A percentile compares a stretch with the other conserved stretches of the same genome.
Evolutionary conservation across 23 tunicate species (phyloP).

Genomic region (Botrylloides violaceus): DNA sequence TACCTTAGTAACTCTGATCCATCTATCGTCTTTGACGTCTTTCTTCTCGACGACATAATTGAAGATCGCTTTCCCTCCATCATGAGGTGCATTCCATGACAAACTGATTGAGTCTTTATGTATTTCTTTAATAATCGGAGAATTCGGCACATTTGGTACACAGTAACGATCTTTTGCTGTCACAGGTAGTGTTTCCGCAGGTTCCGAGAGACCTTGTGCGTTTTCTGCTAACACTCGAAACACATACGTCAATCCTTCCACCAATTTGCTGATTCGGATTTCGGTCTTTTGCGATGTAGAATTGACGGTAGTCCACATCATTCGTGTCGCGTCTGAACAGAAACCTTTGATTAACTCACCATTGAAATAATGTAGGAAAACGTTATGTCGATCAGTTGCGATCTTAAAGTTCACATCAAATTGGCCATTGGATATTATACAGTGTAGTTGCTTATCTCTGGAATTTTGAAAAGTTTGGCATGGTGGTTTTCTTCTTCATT

Average conservation of each 20-base stretch:
- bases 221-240: slow-evolving; percentile 97
- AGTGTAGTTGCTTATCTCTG: too few relatives aligned
- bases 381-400: too few relatives aligned
- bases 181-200: slow-evolving; percentile 63
- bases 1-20: slow-evolving; percentile 81
- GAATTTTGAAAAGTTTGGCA: too few relatives aligned
- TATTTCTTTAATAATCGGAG: slow-evolving; percentile 66
- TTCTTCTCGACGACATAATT: slow-evolving; percentile 92
- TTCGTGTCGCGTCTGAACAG: slow-evolving; percentile 31
- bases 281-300: slow-evolving; percentile 73
- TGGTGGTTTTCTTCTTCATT: too few relatives aligned
- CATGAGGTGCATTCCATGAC: slow-evolving; percentile 78
- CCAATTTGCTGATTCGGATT: slow-evolving; percentile 61
- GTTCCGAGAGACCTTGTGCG: slow-evolving; percentile 80
- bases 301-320: slow-evolving; percentile 93
- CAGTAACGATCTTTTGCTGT: slow-evolving; percentile 77
- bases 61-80: slow-evolving; percentile 88
- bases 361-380: too few relatives aligned
- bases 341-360: too few relatives aligned
- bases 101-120: slow-evolving; percentile 72
- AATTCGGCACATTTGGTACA: slow-evolving; percentile 83
- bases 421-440: too few relatives aligned
- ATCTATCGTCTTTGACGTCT: slow-evolving; percentile 68
- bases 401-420: too few relatives aligned
- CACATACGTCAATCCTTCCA: slow-evolving; percentile 57